A percentile compares a stretch with the other conserved stretches of the same genome.
These are phyloP conservation scores for Hydra vulgaris DNA, from an alignment of 30 jellyfish, hydroid and myxozoan genomes.

Conservation along the genomic window DNA sequence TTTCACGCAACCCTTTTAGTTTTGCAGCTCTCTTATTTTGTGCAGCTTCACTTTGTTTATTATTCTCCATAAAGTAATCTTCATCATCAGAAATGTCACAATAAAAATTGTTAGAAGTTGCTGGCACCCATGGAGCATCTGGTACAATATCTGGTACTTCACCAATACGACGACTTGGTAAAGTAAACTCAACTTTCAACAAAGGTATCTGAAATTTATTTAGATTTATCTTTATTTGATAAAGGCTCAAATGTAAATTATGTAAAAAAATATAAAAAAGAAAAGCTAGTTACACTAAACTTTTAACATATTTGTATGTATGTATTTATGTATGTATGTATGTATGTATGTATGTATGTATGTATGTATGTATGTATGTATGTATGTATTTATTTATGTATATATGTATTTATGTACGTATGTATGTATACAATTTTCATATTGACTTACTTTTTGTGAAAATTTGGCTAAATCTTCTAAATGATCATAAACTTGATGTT, in stretches of 20 bases:
- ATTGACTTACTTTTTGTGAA: constrained; percentile 18
- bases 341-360: no score
- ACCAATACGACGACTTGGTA: constrained; percentile 82
- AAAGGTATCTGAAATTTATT: constrained; percentile 45
- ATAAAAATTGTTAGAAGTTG: constrained; percentile 23
- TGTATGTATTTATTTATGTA: no score
- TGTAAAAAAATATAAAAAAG: neutral
- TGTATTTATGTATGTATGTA: no score
- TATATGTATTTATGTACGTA: no score
- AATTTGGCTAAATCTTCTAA: constrained; percentile 52
- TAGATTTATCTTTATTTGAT: neutral
- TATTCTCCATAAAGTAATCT: constrained; percentile 60
- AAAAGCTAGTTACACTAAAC: neutral
- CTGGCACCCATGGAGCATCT: constrained; percentile 87
- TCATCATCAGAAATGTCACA: constrained; percentile 44
- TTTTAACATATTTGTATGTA: no score
- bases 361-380: no score
- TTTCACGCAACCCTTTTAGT: constrained; percentile 38
- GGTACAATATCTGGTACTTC: constrained; percentile 64
- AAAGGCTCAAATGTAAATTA: neutral
- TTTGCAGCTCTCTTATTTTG: constrained; percentile 43
- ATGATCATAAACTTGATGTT: constrained; percentile 54
- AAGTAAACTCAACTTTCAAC: constrained; percentile 56
- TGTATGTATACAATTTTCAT: no score
- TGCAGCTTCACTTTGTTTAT: constrained; percentile 42